These are phyloP conservation scores for Lemur catta DNA, from an alignment of 2,797 vertebrate genomes.

Conservation along the genomic window DNA sequence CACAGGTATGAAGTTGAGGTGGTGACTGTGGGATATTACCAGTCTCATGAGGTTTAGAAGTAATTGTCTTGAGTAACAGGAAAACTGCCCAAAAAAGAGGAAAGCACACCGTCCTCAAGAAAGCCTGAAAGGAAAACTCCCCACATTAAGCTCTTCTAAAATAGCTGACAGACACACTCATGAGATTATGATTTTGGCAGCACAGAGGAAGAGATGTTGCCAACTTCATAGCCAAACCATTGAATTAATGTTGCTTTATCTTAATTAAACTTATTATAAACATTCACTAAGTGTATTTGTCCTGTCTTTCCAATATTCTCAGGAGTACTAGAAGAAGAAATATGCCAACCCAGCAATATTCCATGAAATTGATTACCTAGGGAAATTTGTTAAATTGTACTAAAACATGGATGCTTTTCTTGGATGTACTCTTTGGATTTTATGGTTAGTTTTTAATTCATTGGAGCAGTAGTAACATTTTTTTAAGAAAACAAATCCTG, in stretches of 20 bases:
- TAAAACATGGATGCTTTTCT: neutral
- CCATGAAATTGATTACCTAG: constrained; percentile 20
- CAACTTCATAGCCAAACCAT: constrained; percentile 17
- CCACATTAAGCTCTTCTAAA: neutral
- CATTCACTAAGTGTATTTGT: neutral
- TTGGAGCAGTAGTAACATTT: neutral
- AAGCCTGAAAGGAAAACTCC: neutral
- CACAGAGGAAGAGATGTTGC: neutral
- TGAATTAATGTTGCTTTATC: constrained; percentile 54
- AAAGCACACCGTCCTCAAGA: neutral
- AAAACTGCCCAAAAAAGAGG: neutral
- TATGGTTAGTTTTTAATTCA: constrained; percentile 3
- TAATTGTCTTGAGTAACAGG: neutral
- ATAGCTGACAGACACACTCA: neutral
- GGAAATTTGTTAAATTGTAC: constrained; percentile 33
- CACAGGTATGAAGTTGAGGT: neutral
- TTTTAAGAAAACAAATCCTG: neutral
- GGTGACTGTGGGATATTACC: neutral
- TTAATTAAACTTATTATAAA: constrained; percentile 59
- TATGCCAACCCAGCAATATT: neutral
- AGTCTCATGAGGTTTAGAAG: neutral
- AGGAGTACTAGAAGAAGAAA: neutral
- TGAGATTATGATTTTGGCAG: neutral
- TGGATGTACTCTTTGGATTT: neutral
- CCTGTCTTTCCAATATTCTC: constrained; percentile 7